Conservation (phyloP, 2,113 vertebrate species). For the Tupaia chinensis region DNA sequence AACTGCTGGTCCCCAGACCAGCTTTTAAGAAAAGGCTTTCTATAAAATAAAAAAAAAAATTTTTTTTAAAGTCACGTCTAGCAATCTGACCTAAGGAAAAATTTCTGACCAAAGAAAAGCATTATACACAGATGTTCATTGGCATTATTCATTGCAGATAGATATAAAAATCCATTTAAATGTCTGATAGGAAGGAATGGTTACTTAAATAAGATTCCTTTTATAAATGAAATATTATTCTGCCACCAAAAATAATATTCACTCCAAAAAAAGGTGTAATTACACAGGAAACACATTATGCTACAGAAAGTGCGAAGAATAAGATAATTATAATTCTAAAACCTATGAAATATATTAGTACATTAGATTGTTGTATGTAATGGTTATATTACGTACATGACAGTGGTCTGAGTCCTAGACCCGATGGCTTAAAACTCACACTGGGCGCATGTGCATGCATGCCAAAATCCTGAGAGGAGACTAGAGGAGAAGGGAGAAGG, state of each 20-base stretch:
- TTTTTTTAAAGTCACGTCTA: constrained; percentile 22
- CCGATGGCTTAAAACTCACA: no score
- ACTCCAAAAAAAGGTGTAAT: neutral
- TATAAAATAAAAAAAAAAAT: neutral
- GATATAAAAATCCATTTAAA: neutral
- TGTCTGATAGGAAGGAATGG: neutral
- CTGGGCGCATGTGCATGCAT: no score
- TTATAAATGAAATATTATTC: neutral
- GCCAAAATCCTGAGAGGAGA: no score
- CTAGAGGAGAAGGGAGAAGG: no score
- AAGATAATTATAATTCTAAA: neutral
- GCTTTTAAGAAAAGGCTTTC: constrained; percentile 16
- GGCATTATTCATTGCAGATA: constrained; percentile 35
- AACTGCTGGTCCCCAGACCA: neutral
- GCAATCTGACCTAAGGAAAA: neutral
- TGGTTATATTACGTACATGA: neutral
- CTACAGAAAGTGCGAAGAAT: neutral
- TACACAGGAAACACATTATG: neutral
- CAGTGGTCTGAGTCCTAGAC: no score
- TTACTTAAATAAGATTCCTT: neutral
- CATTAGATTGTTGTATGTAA: neutral
- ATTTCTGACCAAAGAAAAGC: constrained; percentile 18
- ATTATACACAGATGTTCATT: neutral
- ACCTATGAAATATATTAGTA: neutral
- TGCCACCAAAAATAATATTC: constrained; percentile 29